phyloP scores from a whole-genome alignment of 2,888 invertebrate genomes.

The Eucera pruinosa region DNA sequence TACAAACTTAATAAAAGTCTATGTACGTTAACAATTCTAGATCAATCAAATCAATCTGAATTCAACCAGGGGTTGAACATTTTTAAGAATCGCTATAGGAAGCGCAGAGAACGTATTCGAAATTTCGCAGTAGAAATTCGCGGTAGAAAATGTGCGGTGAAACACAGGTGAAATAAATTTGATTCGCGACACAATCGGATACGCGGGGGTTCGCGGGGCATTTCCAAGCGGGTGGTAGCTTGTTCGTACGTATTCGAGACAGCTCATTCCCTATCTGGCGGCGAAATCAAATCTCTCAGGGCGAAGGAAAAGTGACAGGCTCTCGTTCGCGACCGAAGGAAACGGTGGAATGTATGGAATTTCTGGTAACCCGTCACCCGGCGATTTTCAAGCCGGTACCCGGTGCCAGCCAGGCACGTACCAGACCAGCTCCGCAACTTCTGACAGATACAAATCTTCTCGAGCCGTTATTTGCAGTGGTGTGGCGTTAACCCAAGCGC shows the following conservation, averaged over 20 bases:
- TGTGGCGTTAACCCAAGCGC: conserved; percentile 67
- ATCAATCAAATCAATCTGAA: no score
- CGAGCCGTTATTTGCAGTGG: conserved; percentile 77
- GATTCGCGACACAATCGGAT: conserved; percentile 27
- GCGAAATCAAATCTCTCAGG: conserved; percentile 61
- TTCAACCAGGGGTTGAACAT: no score
- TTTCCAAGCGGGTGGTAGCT: not conserved
- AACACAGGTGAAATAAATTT: conserved; percentile 28
- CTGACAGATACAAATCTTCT: conserved; percentile 81
- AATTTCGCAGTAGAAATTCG: not conserved
- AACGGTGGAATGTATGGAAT: conserved; percentile 70
- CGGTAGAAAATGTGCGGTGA: not conserved
- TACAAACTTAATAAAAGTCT: no score
- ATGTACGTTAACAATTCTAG: no score
- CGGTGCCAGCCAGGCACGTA: conserved; percentile 68
- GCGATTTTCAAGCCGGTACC: conserved; percentile 66
- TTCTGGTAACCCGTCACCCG: conserved; percentile 67
- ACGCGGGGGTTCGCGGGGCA: not conserved
- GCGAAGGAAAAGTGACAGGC: conserved; percentile 66
- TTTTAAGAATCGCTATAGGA: not conserved
- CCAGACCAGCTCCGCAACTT: conserved; percentile 75
- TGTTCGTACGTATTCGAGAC: conserved; percentile 36
- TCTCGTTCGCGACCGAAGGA: conserved; percentile 65
- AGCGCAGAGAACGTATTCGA: not conserved
- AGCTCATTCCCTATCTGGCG: conserved; percentile 57